Evolutionary conservation across 1,140 invertebrate species (phyloP).

Genomic region (Aphis craccivora): DNA sequence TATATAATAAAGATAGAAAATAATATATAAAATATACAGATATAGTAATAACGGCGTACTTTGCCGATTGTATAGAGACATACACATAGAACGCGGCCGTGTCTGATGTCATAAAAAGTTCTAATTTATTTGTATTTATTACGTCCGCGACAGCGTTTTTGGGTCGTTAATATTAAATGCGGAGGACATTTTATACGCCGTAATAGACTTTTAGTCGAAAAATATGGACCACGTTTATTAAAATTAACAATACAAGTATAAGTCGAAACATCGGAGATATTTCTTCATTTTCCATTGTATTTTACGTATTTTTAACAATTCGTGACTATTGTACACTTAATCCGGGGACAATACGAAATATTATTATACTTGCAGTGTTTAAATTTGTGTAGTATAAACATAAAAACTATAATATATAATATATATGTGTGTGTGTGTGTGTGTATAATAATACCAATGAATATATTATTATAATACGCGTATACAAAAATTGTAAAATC

Average conservation of each 20-base stretch:
- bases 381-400: background rate
- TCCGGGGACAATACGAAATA: background rate
- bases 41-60: background rate
- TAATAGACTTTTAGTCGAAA: background rate
- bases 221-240: slow-evolving; percentile 23
- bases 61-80: background rate
- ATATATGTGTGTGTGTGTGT: too few relatives aligned
- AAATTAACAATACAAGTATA: slow-evolving; percentile 16
- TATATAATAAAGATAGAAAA: background rate
- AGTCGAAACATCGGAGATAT: background rate
- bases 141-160: background rate
- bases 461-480: background rate
- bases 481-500: background rate
- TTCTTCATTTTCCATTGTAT: background rate
- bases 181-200: background rate
- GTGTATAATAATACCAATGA: background rate
- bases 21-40: background rate
- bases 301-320: background rate
- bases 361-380: background rate
- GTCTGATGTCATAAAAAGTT: slow-evolving; percentile 33
- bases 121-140: slow-evolving; percentile 32
- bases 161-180: slow-evolving; percentile 13
- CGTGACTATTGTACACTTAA: background rate
- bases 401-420: background rate
- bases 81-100: background rate